Base-by-base conservation (phyloP, 2,797 vertebrate genomes). In the Alosa sapidissima region DNA sequence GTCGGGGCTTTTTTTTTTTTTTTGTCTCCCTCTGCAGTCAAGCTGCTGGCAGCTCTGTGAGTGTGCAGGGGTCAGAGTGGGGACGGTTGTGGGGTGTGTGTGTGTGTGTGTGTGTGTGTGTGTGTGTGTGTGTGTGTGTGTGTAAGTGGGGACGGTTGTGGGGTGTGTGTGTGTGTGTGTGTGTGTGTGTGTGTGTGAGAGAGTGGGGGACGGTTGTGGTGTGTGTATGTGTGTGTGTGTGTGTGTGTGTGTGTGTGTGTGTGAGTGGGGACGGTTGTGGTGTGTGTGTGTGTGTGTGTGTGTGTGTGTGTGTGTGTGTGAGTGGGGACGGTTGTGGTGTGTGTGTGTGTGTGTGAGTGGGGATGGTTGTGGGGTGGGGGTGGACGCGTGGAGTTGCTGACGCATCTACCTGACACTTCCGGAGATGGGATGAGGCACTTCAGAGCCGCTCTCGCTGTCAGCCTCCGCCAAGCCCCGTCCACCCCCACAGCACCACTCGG, bases 271-370 rank as follows among this genome's bases (percentile, higher is more conserved):
- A 28, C 28, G 28, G 28, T 28, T 28, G 28, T 28, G 28, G 28
- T 28, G 28, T 28, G 28, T 28, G 28, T 28, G 28, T n/a, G n/a
- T n/a, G n/a, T n/a, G n/a, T n/a, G n/a, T n/a, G n/a, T n/a, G n/a
- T n/a, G n/a, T n/a, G n/a, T n/a, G n/a, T n/a, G n/a, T 60, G 36
- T 75, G 68, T 7, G 68, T 72, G 65, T 72, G 62, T 10, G 65
- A 33, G 65, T 36, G 62, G 7, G 9, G 8, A 33, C 21, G 55
- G 14, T 4, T 3, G 16, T 58, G 55, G 14, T 1, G 14, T 28
- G 28, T 0, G 28, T 28, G 28, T 28, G 28, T 68, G 65, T 68
- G 6, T 68, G 65, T 68, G 65, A 28, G 24, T 68, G n/a, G 6
- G 24, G 24, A 24, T 33, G 62, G 24, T 24, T 13, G 55, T n/a